Percentiles rank a stretch among this genome's conserved stretches.
Conservation (phyloP, 2,888 invertebrate species). For the Lycophotia porphyrea region DNA sequence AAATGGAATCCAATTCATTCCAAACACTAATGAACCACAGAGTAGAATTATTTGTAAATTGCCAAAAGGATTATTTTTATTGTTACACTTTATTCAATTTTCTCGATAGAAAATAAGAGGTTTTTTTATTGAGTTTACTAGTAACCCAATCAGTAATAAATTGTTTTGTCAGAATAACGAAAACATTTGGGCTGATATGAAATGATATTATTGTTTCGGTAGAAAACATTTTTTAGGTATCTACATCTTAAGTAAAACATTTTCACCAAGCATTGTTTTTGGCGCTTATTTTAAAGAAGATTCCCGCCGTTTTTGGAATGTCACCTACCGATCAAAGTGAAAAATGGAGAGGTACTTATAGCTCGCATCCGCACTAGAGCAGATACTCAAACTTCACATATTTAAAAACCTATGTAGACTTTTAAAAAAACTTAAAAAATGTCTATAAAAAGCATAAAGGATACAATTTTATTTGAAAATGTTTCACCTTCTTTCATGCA, state of each 20-base stretch:
- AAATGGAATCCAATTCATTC: neutral
- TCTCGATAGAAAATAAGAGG: constrained; percentile 14
- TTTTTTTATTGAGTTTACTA: constrained; percentile 33
- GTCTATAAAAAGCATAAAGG: neutral
- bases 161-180: constrained; percentile 32
- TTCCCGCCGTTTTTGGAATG: constrained; percentile 27
- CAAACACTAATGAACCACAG: neutral
- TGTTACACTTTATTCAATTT: constrained; percentile 37
- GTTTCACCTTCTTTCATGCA: neutral
- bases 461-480: neutral
- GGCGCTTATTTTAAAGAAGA: constrained; percentile 1
- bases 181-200: constrained; percentile 3
- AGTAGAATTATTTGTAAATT: constrained; percentile 21
- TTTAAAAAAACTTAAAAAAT: neutral
- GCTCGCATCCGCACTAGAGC: constrained; percentile 53
- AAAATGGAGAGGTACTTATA: constrained; percentile 30
- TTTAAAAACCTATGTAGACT: neutral
- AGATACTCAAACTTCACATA: constrained; percentile 16
- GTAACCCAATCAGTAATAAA: constrained; percentile 41
- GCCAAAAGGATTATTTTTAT: constrained; percentile 17
- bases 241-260: constrained; percentile 1
- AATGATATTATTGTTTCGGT: constrained; percentile 28
- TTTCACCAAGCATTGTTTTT: neutral
- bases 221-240: neutral
- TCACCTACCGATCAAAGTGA: constrained; percentile 29